Base-by-base conservation (phyloP, 2,113 vertebrate species). In the Myrmecophaga tridactyla region DNA sequence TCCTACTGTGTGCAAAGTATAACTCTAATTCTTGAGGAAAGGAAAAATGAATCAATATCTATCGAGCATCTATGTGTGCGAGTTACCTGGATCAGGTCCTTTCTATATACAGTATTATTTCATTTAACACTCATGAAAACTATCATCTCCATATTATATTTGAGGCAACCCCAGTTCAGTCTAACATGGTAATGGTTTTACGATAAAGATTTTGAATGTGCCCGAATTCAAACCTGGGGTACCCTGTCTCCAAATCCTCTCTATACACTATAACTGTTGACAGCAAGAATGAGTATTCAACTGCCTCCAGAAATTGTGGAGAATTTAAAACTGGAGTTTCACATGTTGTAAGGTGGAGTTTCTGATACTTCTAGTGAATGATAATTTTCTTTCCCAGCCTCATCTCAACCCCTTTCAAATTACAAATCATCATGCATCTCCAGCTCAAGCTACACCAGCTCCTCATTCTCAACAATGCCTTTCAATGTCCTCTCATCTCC, bases 391-490 rank as follows among this genome's bases (percentile, higher is more conserved):
- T 53, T 15, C 12, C 31, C 12, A 2, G 56, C 41, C 11, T 63
- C 34, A 3, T 6, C 21, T 43, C 31, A 56, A 8, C 23, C 41
- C 20, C 21, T 7, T 1, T 0, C 0, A 41, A 13, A 60, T 8
- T 36, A 9, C 34, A 29, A 56, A 20, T 15, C 0, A 6, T 39
- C 17, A 63, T 7, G 15, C 48, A 43, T 25, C n/a, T 27, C 25
- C 0, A 0, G 41, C 41, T 46, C 41, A 41, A 2, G 1, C 21
- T 8, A 48, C 23, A 11, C 60, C 41, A 7, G n/a, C 41, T 48
- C 3, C 1, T 62, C 31, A n/a, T 34, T 21, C 23, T 43, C 62
- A 63, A 13, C 62, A 23, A 73, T 46, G 31, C 48, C 34, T 23
- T 29, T 11, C 53, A 56, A 21, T 56, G 73, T n/a, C 31, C 18